Evolutionary conservation across 92 coral and sea anemone genomes (phyloP).

Genomic region (Siderastrea siderea): DNA sequence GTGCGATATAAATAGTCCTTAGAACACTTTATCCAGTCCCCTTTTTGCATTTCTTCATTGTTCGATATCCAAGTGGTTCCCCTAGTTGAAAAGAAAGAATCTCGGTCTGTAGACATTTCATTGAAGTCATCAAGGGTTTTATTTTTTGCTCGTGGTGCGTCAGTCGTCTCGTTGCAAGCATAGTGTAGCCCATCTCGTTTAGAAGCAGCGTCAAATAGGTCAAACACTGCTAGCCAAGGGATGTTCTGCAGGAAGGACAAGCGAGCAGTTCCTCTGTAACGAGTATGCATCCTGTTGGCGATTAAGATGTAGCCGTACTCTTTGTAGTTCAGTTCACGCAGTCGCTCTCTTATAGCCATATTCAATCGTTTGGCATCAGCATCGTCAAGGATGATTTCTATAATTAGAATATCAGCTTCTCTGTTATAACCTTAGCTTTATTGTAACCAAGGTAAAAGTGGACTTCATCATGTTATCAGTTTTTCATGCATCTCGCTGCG

Average conservation of each 20-base stretch:
- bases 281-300: conserved; percentile 65
- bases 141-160: conserved; percentile 54
- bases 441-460: no score
- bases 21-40: conserved; percentile 68
- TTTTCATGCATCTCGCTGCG: no score
- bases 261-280: conserved; percentile 55
- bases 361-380: conserved; percentile 44
- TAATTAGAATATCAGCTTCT: no score
- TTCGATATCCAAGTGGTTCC: conserved; percentile 78
- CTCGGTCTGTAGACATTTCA: conserved; percentile 15
- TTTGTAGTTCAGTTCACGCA: conserved; percentile 45
- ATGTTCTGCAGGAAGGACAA: conserved; percentile 72
- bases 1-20: conserved; percentile 73
- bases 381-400: conserved; percentile 13
- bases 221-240: conserved; percentile 75
- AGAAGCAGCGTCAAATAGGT: conserved; percentile 61
- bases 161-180: conserved; percentile 70
- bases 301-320: conserved; percentile 66
- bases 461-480: no score
- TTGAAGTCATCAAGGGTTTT: conserved; percentile 66
- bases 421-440: no score
- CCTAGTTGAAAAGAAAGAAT: conserved; percentile 43
- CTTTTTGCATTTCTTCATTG: conserved; percentile 60
- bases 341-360: conserved; percentile 37
- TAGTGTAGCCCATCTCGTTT: conserved; percentile 63